A percentile compares a stretch with the other conserved stretches of the same genome.
phyloP scores from a whole-genome alignment of 2,888 invertebrate genomes.

The Acleris sparsana region DNA sequence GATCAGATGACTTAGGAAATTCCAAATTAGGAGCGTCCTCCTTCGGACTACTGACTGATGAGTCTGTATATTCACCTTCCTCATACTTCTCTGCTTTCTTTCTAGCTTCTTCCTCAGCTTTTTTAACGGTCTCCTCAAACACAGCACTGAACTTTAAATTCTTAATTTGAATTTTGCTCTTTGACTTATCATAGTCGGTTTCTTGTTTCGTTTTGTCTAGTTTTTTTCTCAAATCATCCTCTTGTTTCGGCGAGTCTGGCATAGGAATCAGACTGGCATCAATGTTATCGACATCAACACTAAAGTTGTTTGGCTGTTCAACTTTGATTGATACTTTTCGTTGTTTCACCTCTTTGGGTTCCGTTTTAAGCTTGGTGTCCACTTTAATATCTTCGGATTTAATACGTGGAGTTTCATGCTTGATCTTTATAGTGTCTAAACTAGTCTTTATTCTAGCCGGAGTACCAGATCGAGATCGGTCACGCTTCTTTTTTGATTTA shows the following conservation, averaged over 20 bases:
- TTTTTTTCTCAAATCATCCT: conserved; percentile 55
- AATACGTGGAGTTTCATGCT: conserved; percentile 30
- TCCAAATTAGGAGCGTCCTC: conserved; percentile 68
- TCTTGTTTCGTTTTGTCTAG: conserved; percentile 59
- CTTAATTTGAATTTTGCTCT: conserved; percentile 86
- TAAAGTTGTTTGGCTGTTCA: conserved; percentile 47
- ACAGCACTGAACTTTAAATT: conserved; percentile 87
- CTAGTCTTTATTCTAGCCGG: conserved; percentile 59
- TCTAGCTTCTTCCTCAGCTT: conserved; percentile 85
- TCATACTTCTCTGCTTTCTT: conserved; percentile 85
- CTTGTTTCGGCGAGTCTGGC: conserved; percentile 70
- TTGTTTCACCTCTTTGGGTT: conserved; percentile 45
- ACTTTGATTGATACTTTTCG: conserved; percentile 50
- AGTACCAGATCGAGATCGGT: conserved; percentile 51
- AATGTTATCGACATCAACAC: conserved; percentile 48
- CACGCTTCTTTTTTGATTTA: conserved; percentile 48
- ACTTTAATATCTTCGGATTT: conserved; percentile 49
- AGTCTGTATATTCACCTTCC: conserved; percentile 85
- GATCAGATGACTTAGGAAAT: conserved; percentile 76
- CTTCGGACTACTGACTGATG: conserved; percentile 67
- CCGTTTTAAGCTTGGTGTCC: conserved; percentile 48
- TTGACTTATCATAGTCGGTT: conserved; percentile 67
- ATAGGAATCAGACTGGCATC: conserved; percentile 68
- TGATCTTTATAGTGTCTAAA: conserved; percentile 42
- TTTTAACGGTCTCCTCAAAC: conserved; percentile 86